A percentile compares a stretch with the other conserved stretches of the same genome.
Evolutionary conservation across 2,797 vertebrate genomes (phyloP).

Genomic region (Fistularia commersonii): DNA sequence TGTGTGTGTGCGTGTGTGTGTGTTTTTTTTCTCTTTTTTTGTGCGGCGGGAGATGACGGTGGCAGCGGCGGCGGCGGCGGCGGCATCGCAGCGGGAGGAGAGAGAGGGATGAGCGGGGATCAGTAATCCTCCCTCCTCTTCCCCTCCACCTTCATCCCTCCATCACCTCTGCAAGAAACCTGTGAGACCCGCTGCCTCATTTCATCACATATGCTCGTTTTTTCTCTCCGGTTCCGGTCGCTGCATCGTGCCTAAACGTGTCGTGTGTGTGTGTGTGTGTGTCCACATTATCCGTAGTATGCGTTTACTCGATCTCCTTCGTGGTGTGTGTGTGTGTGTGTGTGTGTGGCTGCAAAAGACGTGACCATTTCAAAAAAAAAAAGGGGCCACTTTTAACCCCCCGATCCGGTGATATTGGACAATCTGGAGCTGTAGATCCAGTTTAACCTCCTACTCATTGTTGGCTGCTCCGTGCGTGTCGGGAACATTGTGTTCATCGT

Average conservation of each 20-base stretch:
- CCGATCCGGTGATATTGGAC: no score
- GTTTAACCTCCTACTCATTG: no score
- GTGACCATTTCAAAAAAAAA: no score
- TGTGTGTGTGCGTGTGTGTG: not conserved
- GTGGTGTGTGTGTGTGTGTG: conserved; percentile 2
- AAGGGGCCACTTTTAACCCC: no score
- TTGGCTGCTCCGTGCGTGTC: no score
- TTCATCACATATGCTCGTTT: conserved; percentile 1
- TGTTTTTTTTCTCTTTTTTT: not conserved
- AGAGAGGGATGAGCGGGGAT: conserved; percentile 45
- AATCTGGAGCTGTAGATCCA: no score
- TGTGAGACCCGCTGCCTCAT: conserved; percentile 44
- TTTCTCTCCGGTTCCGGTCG: conserved; percentile 8
- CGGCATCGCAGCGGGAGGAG: no score
- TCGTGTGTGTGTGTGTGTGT: conserved; percentile 2
- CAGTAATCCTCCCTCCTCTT: conserved; percentile 37
- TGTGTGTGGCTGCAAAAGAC: not conserved
- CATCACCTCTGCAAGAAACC: conserved; percentile 61
- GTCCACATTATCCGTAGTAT: not conserved
- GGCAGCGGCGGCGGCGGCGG: conserved; percentile 17
- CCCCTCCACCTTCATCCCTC: conserved; percentile 50
- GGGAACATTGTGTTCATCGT: no score
- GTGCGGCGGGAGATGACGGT: conserved; percentile 12
- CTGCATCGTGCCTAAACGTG: conserved; percentile 28
- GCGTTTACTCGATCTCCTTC: conserved; percentile 2